Evolutionary conservation across 2,888 invertebrate species (phyloP).

Genomic region (Pseudococcus longispinus): DNA sequence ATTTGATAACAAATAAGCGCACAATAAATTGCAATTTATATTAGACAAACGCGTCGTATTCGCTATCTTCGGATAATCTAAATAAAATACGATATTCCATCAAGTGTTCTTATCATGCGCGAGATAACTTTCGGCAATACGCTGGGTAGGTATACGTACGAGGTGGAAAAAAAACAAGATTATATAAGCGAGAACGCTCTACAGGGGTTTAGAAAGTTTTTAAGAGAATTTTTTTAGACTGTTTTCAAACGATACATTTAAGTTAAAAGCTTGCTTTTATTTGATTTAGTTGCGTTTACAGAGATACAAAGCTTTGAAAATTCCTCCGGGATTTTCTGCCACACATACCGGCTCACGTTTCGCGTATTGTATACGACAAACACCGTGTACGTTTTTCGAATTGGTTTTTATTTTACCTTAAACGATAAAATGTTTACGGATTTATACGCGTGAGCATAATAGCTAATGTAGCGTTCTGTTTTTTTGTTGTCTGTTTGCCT

Average conservation of each 20-base stretch:
- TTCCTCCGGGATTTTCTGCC: constrained; percentile 49
- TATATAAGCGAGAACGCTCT: constrained; percentile 24
- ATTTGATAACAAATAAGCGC: neutral
- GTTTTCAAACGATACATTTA: constrained; percentile 56
- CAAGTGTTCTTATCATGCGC: neutral
- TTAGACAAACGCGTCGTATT: neutral
- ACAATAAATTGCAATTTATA: neutral
- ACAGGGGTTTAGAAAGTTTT: constrained; percentile 43
- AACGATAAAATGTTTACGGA: constrained; percentile 35
- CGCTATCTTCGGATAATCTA: neutral
- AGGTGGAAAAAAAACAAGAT: neutral
- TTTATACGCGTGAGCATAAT: constrained; percentile 36
- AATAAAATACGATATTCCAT: constrained; percentile 24
- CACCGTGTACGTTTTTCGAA: constrained; percentile 35
- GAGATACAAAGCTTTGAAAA: constrained; percentile 54
- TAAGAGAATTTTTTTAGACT: constrained; percentile 43
- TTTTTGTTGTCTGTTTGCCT: constrained; percentile 59
- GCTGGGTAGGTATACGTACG: too few relatives aligned
- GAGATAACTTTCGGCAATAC: constrained; percentile 11
- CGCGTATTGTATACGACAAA: constrained; percentile 48
- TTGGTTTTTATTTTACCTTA: constrained; percentile 44
- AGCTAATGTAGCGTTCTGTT: neutral
- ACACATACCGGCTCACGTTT: constrained; percentile 56
- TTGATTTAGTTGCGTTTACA: constrained; percentile 56
- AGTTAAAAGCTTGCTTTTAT: constrained; percentile 54